Evolutionary conservation across 2,797 vertebrate genomes (phyloP), one percentile per base, ranked within the genome.

Genomic region (Ataeniobius toweri): DNA sequence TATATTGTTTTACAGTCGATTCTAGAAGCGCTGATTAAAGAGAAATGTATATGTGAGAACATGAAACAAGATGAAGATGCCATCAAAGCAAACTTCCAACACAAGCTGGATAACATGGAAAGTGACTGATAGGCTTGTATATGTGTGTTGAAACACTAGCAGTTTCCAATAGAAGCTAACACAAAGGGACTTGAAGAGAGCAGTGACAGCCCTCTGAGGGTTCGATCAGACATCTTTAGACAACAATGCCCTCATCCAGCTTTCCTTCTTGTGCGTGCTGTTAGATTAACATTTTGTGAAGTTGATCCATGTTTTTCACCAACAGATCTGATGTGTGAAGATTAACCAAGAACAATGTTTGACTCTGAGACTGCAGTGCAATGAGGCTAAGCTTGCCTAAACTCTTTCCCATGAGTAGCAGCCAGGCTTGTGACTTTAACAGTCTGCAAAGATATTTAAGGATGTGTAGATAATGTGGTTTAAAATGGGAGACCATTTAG

Each of bases 71-170:
- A 96, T 24, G 73, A 94, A 69, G 92, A 96, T 0, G 70, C 48
- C 81, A 83, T 85, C 71, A 93, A 95, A 36, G 39, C 91, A 69
- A 92, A 95, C 63, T 92, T 96, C 63, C 90, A 77, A 82, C 84
- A 83, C 79, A 94, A 95, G 48, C 80, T 95, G 44, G 81, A 92
- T 50, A 85, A 88, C 80, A 93, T 94, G 94, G 95, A 96, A 77
- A 91, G 80, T 14, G 93, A 95, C 61, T 96, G 94, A 7, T 94
- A 92, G 77, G 89, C 96, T 76, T 81, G 48, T 95, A 48, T 91
- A 95, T 1, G 88, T 95, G 86, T 95, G 95, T 85, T 56, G 2
- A 41, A 86, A 75, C 65, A 68, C 48, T 39, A 51, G 8, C 6
- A 1, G 26, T 14, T 16, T 55, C 24, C 63, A 22, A 56, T 50